These are phyloP conservation scores for Acanthopleura granulata DNA, from an alignment of 2,888 invertebrate species.

Conservation along the genomic window DNA sequence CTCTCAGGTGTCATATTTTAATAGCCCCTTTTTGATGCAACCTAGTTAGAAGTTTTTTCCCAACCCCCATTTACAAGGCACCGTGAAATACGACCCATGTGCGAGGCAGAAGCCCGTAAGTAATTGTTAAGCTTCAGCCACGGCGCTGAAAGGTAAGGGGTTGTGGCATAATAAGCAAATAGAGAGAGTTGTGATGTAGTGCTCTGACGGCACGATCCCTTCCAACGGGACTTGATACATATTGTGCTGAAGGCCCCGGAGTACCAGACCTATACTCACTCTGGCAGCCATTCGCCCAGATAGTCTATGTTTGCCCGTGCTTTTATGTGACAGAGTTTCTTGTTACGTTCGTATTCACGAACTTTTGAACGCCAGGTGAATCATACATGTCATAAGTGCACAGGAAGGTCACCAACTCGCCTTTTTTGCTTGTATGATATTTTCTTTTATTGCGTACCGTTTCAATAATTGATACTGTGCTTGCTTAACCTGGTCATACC, in stretches of 20 bases:
- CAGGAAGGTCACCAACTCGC: too few species aligned
- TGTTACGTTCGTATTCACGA: too few species aligned
- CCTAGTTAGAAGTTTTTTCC: neutral
- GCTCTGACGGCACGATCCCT: neutral
- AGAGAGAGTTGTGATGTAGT: neutral
- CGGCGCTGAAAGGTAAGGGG: constrained; percentile 1
- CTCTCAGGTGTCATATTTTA: constrained; percentile 5
- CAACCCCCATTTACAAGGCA: neutral
- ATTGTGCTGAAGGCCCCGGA: neutral
- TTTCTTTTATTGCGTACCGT: too few species aligned
- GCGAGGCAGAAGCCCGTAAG: neutral
- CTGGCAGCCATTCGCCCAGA: too few species aligned
- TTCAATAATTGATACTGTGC: too few species aligned
- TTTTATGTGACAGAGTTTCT: too few species aligned
- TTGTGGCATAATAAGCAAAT: constrained; percentile 10
- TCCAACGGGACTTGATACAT: constrained; percentile 2
- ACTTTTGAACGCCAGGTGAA: too few species aligned
- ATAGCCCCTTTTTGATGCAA: neutral
- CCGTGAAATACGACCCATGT: neutral
- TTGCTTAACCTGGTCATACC: too few species aligned
- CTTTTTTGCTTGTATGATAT: too few species aligned
- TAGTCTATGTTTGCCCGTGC: too few species aligned
- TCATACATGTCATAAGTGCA: too few species aligned
- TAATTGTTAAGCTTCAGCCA: neutral
- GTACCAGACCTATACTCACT: too few species aligned